These are phyloP conservation scores for Pluvialis apricaria DNA, from an alignment of 2,113 vertebrate species.

Conservation along the genomic window DNA sequence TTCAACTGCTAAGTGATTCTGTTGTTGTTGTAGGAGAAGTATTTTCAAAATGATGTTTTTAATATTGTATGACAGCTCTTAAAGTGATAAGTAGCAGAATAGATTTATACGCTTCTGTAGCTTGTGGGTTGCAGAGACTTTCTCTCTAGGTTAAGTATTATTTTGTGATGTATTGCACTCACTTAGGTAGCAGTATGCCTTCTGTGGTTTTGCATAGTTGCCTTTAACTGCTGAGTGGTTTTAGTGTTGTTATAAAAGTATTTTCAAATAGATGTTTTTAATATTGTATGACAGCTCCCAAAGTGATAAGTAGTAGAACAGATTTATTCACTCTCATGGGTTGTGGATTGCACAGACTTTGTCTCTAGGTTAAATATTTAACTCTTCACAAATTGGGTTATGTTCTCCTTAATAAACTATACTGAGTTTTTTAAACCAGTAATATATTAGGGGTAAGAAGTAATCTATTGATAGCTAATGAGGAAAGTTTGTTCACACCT, in stretches of 20 bases:
- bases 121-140: not conserved
- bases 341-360: not conserved
- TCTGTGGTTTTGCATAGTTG: slow-evolving; percentile 4
- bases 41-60: slow-evolving; percentile 33
- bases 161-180: slow-evolving; percentile 31
- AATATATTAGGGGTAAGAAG: not conserved
- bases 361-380: not conserved
- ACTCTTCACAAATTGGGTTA: not conserved
- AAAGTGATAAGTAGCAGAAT: slow-evolving; percentile 9
- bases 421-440: not conserved
- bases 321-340: not conserved
- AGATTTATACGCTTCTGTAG: not conserved
- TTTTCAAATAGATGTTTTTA: slow-evolving; percentile 24
- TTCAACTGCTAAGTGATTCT: not conserved
- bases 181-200: not conserved
- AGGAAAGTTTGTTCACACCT: not conserved
- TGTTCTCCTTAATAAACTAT: not conserved
- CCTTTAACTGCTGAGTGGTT: slow-evolving; percentile 8
- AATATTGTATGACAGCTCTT: slow-evolving; percentile 36
- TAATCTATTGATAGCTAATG: not conserved
- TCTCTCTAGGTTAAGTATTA: slow-evolving; percentile 16
- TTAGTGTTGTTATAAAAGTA: not conserved
- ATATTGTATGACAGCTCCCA: not conserved
- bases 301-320: not conserved
- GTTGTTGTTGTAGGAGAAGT: not conserved